Evolutionary conservation across 2,888 invertebrate genomes (phyloP).

Genomic region (Rhabditophanes sp.): DNA sequence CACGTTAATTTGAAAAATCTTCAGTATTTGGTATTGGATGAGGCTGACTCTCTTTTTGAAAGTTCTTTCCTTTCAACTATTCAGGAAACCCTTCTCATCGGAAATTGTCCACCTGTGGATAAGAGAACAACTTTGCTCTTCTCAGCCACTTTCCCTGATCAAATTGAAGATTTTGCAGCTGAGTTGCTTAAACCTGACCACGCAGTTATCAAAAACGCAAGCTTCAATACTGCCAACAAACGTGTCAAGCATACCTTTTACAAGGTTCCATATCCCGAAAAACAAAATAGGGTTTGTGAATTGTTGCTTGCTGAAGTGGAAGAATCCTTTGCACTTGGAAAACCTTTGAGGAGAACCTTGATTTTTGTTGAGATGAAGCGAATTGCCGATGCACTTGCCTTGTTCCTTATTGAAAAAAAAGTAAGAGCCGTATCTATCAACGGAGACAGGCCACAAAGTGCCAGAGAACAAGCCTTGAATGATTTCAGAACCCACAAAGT

Average conservation of each 20-base stretch:
- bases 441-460: constrained; percentile 56
- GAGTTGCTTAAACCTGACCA: constrained; percentile 10
- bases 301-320: constrained; percentile 2
- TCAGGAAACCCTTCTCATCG: constrained; percentile 18
- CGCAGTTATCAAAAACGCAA: constrained; percentile 8
- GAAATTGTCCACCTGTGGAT: constrained; percentile 1
- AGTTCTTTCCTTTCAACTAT: constrained; percentile 45
- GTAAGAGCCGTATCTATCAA: constrained; percentile 6
- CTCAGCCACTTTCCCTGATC: constrained; percentile 19
- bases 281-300: constrained; percentile 8
- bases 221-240: constrained; percentile 10
- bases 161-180: constrained; percentile 8
- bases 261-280: constrained; percentile 1
- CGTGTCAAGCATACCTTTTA: constrained; percentile 9
- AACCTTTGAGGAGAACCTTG: constrained; percentile 14
- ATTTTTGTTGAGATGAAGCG: constrained; percentile 26
- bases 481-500: constrained; percentile 56
- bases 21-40: constrained; percentile 61
- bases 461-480: constrained; percentile 57
- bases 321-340: constrained; percentile 1
- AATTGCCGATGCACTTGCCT: constrained; percentile 15
- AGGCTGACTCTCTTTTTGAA: constrained; percentile 66
- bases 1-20: constrained; percentile 48
- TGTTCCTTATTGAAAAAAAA: too few relatives aligned
- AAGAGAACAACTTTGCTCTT: constrained; percentile 30